Base-by-base conservation (phyloP, 1,140 invertebrate species). In the Magallana gigas region DNA sequence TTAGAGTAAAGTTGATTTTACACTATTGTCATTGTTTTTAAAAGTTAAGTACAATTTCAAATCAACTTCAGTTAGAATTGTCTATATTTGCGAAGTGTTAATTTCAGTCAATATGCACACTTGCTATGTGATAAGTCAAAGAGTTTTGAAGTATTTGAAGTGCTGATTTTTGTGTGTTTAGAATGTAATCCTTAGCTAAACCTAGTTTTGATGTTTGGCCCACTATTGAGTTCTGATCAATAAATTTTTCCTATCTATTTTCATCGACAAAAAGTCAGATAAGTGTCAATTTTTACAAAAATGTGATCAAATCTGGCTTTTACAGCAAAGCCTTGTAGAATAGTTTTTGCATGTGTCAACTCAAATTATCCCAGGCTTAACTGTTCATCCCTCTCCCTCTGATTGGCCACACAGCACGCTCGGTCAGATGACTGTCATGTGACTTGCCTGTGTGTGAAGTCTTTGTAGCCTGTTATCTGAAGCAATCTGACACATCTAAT, bases 401-500 rank as follows among this genome's bases (percentile, higher is more conserved):
- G 68, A 76, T 76, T 76, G 68, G 68, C 8, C 23, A 29, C 23
- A 29, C 23, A 29, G 18, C 36, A 76, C 23, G 68, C 68, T 29
- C 9, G 68, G 23, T 29, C 68, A 76, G 11, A 29, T 76, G 68
- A 29, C 68, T 76, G 68, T 76, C 68, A 76, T 76, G 68, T 76
- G 18, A 9, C 18, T 71, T 76, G 36, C 68, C 68, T 76, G 68
- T 48, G 68, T 48, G 36, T 48, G 36, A 48, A 48, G 36, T 29
- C 68, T 76, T 76, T 76, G 68, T 76, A 29, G 12, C 68, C 23
- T 29, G 68, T 76, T 76, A 76, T 76, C 68, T 11, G 23, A 76
- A 29, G 68, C 68, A 76, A 76, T 76, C 68, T 76, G 68, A 76
- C 68, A 76, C 68, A 76, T 76, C 68, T 76, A 76, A 76, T 76